Evolutionary conservation across 1,140 invertebrate genomes (phyloP), one percentile per base, ranked within the genome.

Genomic region (Formica selysi): DNA sequence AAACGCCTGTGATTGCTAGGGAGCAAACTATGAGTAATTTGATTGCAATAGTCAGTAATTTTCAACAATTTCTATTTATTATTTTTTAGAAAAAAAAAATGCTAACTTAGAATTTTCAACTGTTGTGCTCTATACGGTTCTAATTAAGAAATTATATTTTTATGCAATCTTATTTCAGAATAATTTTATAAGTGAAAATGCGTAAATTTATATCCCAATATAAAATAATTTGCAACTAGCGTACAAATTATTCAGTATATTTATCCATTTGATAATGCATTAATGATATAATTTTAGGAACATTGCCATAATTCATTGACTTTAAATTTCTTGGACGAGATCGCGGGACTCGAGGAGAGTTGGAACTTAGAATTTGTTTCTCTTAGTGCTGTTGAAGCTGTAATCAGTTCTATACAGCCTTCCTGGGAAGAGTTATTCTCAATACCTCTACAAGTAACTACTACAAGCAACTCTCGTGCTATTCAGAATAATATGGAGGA

Each of bases 1-100:
- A 90, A 83, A 92, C 48, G 74, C 93, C 94, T 7, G 44, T 74
- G 3, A 87, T 93, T 61, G 83, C 91, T 61, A 90, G 74, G 26
- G 93, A 95, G 38, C 96, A 96, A 88, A 90, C 93, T 11, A 95
- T 96, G 92, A 96, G 93, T 84, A 96, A 96, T 92, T 92, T 96
- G 57, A 95, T 96, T 2, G 95, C 96, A 86, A 94, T 96, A 83
- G 96, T 96, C 81, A 94, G 93, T 84, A 81, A 57, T 59, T 70
- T n/a, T 16, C 5, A 32, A 38, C 44, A 36, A 65, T 70, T 26
- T 71, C 4, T 44, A 11, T 81, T 59, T 29, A 8, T 68, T 38
- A 11, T 22, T 13, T 1, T 29, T 67, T 22, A 22, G 22, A 26
- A 57, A 5, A 70, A 71, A 44, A 38, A 8, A 51, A 51, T 64